Conservation (phyloP, 2,888 invertebrate species). For the Galeopsomyia nigrocyanea region DNA sequence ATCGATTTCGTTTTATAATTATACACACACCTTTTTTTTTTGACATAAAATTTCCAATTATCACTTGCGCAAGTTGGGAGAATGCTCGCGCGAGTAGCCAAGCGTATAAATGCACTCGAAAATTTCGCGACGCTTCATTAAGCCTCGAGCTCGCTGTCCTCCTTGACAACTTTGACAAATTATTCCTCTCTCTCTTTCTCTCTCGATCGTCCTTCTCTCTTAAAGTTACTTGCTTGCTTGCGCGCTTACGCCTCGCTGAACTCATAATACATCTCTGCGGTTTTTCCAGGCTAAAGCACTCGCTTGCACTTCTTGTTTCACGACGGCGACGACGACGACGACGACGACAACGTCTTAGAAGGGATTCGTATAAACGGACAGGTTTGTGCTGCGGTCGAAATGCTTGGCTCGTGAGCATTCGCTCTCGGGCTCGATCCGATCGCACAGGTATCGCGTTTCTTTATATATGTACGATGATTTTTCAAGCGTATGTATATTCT, state of each 20-base stretch:
- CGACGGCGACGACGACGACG: neutral
- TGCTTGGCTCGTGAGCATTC: constrained; percentile 2
- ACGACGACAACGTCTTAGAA: neutral
- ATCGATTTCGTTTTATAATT: neutral
- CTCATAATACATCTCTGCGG: constrained; percentile 11
- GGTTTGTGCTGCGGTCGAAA: constrained; percentile 17
- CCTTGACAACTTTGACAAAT: constrained; percentile 58
- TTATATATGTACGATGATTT: neutral
- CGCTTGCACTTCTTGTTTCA: neutral
- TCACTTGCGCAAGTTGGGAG: no score
- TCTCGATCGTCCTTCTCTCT: neutral
- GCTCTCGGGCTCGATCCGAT: neutral
- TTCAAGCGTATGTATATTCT: neutral
- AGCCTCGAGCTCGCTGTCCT: constrained; percentile 52
- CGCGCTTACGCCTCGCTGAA: neutral
- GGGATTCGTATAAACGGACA: constrained; percentile 14
- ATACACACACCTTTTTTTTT: no score
- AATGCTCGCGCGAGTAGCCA: constrained; percentile 54
- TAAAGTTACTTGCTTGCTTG: no score
- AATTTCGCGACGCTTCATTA: constrained; percentile 68
- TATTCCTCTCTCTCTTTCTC: constrained; percentile 47
- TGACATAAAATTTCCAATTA: no score
- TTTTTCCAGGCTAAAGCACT: constrained; percentile 40
- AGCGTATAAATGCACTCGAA: constrained; percentile 64
- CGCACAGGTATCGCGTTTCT: constrained; percentile 31